Conservation (phyloP, 2,888 invertebrate species). For the Antheraea assamensis region DNA sequence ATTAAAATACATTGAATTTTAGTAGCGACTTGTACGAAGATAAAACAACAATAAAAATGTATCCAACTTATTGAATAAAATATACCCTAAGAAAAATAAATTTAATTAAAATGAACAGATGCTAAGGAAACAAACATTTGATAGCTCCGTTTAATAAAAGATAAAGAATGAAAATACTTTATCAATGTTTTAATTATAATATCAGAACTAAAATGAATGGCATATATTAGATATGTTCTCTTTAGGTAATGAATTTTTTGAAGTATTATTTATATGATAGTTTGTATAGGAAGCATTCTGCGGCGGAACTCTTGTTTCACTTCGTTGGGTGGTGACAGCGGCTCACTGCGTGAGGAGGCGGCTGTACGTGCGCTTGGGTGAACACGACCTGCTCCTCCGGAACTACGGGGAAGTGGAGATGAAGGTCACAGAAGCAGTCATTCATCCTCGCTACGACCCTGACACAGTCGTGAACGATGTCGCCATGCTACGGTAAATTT, state of each 20-base stretch:
- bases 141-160: neutral
- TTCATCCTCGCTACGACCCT: slow-evolving; percentile 93
- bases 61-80: neutral
- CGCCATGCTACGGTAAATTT: slow-evolving; percentile 86
- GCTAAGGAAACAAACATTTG: neutral
- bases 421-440: slow-evolving; percentile 87
- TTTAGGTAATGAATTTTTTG: neutral
- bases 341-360: slow-evolving; percentile 92
- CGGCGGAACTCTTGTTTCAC: slow-evolving; percentile 91
- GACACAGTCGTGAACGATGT: slow-evolving; percentile 96
- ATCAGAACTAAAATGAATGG: neutral
- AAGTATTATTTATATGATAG: neutral
- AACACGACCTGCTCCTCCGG: slow-evolving; percentile 89
- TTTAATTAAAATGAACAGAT: neutral
- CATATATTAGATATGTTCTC: neutral
- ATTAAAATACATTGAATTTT: neutral
- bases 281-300: slow-evolving; percentile 90
- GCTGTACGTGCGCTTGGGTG: slow-evolving; percentile 91
- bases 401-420: slow-evolving; percentile 91
- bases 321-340: slow-evolving; percentile 93
- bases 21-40: neutral
- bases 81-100: neutral
- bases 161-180: neutral
- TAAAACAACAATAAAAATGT: neutral
- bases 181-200: neutral